Base-by-base conservation (phyloP, 2,113 vertebrate species). In the Sebastes fasciatus region DNA sequence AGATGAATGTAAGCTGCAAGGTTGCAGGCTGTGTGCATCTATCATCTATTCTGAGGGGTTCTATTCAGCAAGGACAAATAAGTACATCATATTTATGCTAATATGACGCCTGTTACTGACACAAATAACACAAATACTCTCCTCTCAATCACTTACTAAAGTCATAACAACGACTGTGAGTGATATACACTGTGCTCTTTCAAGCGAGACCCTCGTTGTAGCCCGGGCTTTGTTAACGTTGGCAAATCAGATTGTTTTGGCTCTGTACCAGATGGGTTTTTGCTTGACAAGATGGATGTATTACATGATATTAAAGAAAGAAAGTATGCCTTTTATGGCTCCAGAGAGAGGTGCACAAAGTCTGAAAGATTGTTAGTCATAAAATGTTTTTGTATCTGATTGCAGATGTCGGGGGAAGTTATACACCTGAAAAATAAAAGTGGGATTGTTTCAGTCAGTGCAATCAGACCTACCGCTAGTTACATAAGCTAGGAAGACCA, bases 1-100 rank as follows among this genome's bases (percentile, higher is more conserved):
- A 43, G 52, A 73, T 57, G 54, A 78, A 67, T n/a, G 10, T 2
- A 45, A 14, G 57, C 4, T 61, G 52, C 60, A 49, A 40, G 58
- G 51, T 61, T 84, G 68, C 11, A 45, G 19, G 42, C 17, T n/a
- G 8, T 26, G 6, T 72, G 42, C 57, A 63, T 68, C 71, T 8
- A 12, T 52, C 12, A 12, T 71, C 21, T 68, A 17, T 63, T 80
- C 40, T 45, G 1, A 34, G 8, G 17, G 52, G 76, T 74, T 70
- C 11, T 52, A 13, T 21, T 48, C 26, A 58, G 26, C 60, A 26
- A 79, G n/a, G 42, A 51, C 48, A 13, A 2, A 60, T 1, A 61
- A 70, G 66, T 9, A 16, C 67, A 74, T 71, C 12, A 43, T 52
- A 51, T 74, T n/a, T 0, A 17, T 52, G 5, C 3, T 34, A 34